These are phyloP conservation scores for Cebidichthys violaceus DNA, from an alignment of 2,113 vertebrate species.

Conservation along the genomic window DNA sequence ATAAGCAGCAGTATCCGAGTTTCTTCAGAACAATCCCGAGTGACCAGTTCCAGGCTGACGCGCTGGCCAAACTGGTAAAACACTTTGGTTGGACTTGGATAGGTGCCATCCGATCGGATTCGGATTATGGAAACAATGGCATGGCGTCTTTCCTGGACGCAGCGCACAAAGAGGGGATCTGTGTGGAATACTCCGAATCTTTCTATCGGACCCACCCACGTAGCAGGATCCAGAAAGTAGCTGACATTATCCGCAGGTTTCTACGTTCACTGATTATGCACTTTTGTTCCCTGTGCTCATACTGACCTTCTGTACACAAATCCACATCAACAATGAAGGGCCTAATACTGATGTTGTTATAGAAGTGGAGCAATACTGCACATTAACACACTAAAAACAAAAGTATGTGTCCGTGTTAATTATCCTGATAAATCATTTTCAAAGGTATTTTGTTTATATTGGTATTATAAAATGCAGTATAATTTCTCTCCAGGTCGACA, in stretches of 20 bases:
- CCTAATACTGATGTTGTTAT: too few species aligned
- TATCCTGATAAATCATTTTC: too few species aligned
- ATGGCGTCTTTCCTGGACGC: conserved; percentile 77
- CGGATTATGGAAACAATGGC: conserved; percentile 82
- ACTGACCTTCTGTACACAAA: not conserved
- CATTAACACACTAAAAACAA: too few species aligned
- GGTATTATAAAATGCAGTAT: too few species aligned
- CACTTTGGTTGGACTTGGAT: conserved; percentile 85
- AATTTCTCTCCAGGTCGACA: too few species aligned
- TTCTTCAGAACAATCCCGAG: conserved; percentile 85
- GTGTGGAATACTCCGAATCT: conserved; percentile 70
- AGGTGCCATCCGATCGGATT: conserved; percentile 79
- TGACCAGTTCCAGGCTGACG: conserved; percentile 80
- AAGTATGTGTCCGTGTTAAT: too few species aligned
- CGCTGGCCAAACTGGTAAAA: conserved; percentile 77
- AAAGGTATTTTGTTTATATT: too few species aligned
- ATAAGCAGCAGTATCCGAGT: conserved; percentile 76
- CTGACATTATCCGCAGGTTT: conserved; percentile 68
- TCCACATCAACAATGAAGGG: not conserved
- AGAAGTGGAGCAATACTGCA: too few species aligned
- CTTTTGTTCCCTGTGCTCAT: not conserved
- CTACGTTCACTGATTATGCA: not conserved
- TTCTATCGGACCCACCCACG: not conserved
- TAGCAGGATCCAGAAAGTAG: not conserved
- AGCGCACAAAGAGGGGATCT: conserved; percentile 74